These are phyloP conservation scores for Menidia menidia DNA, from an alignment of 2,797 vertebrate genomes.

Conservation along the genomic window DNA sequence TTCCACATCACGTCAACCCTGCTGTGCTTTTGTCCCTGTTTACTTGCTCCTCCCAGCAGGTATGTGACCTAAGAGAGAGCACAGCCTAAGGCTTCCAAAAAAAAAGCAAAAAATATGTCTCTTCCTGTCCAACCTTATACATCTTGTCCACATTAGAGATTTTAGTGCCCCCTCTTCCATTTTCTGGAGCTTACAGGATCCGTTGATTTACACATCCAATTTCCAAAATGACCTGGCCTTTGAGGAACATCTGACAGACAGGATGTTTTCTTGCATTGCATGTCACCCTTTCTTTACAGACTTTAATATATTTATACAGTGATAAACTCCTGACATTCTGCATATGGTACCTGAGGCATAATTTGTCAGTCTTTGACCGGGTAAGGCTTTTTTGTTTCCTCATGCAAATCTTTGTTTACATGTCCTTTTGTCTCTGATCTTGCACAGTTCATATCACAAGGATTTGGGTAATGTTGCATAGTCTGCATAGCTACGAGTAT, in stretches of 20 bases:
- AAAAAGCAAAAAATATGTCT: constrained; percentile 18
- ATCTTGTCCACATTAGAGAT: constrained; percentile 37
- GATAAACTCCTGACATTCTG: constrained; percentile 50
- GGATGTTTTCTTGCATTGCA: constrained; percentile 48
- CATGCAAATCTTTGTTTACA: constrained; percentile 67
- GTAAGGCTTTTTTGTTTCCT: constrained; percentile 17
- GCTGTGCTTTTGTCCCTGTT: constrained; percentile 43
- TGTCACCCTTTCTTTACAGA: constrained; percentile 31
- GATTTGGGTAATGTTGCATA: constrained; percentile 44
- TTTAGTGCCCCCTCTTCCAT: constrained; percentile 14
- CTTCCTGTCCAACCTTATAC: constrained; percentile 30
- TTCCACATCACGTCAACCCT: constrained; percentile 29
- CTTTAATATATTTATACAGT: constrained; percentile 32
- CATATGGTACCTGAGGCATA: constrained; percentile 70
- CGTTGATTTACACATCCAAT: constrained; percentile 55
- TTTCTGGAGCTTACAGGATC: constrained; percentile 44
- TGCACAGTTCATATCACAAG: constrained; percentile 33
- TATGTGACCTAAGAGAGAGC: constrained; percentile 47
- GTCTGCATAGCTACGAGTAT: constrained; percentile 17
- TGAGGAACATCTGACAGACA: constrained; percentile 54
- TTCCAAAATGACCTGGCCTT: constrained; percentile 58
- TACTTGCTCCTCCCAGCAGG: constrained; percentile 44
- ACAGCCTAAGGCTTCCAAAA: constrained; percentile 44
- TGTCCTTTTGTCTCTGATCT: constrained; percentile 49
- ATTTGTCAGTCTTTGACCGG: constrained; percentile 59